These are phyloP conservation scores for Archaeoteleia sp. DNA, from an alignment of 2,888 invertebrate genomes.

Conservation along the genomic window DNA sequence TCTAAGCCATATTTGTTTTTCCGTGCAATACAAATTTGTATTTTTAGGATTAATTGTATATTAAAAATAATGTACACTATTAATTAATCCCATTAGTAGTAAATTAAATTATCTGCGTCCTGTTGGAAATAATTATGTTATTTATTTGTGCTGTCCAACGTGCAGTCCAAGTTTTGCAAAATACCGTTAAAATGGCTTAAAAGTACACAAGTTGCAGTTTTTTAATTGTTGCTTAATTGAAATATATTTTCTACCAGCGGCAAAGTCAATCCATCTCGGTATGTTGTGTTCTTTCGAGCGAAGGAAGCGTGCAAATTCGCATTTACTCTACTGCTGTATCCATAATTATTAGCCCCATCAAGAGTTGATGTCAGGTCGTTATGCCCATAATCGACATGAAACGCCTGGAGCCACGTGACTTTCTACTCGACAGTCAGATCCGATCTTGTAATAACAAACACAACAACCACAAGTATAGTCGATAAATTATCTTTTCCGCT, in stretches of 20 bases:
- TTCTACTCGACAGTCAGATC: slow-evolving; percentile 36
- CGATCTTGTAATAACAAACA: slow-evolving; percentile 17
- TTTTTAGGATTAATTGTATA: no score
- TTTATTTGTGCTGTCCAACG: no score
- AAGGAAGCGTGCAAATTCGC: slow-evolving; percentile 30
- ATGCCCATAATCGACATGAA: slow-evolving; percentile 35
- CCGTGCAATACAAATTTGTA: no score
- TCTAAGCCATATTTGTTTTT: no score
- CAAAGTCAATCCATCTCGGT: slow-evolving; percentile 14
- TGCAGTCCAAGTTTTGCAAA: no score
- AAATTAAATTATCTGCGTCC: no score
- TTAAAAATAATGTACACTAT: no score
- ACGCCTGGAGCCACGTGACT: slow-evolving; percentile 37
- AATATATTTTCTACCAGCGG: slow-evolving; percentile 6
- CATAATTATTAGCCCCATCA: slow-evolving; percentile 41
- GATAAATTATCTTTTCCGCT: slow-evolving; percentile 1
- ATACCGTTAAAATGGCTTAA: no score
- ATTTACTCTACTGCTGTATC: slow-evolving; percentile 25
- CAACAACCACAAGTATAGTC: background rate
- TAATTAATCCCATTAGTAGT: no score
- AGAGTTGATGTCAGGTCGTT: slow-evolving; percentile 37
- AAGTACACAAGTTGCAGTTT: background rate
- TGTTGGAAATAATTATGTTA: no score
- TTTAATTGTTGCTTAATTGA: slow-evolving; percentile 35
- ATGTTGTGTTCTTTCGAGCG: slow-evolving; percentile 19